Base-by-base conservation (phyloP, 2,113 vertebrate species). In the Bombycilla garrulus region DNA sequence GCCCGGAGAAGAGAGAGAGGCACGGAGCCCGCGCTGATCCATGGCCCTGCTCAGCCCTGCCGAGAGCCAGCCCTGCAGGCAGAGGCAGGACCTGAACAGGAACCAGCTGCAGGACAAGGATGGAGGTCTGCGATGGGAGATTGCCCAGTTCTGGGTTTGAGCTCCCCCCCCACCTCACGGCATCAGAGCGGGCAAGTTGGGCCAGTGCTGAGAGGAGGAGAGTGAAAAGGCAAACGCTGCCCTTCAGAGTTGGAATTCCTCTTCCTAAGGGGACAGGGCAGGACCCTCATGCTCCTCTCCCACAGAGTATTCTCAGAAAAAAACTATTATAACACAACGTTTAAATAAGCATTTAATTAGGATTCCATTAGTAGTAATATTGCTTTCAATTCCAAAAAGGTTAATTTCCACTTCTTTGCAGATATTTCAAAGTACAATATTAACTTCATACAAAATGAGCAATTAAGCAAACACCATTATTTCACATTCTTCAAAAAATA, bases 401-500 rank as follows among this genome's bases (percentile, higher is more conserved):
- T 98, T 98, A 98, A 98, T 98, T 98, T 98, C 98, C 98, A 98
- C 96, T 97, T 98, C 97, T 97, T 97, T 97, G 97, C 96, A 97
- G 97, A 91, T 98, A 97, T 98, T 97, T 98, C 98, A 98, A 98
- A 98, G 98, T 98, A 99, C 98, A 98, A 98, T 98, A 98, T 98
- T 98, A 98, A 99, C 98, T 99, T 99, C 98, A 98, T 99, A 99
- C 97, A 98, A 99, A 99, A 99, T 98, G 98, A 99, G 98, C 98
- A 98, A 98, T 98, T 98, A 98, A 99, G 98, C 98, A 98, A 99
- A 98, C 97, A 98, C 98, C 94, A 97, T 98, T 98, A 97, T 98
- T 99, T 99, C 98, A 99, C 98, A 97, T 99, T 99, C 98, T 99
- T 98, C 98, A 98, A 98, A 99, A 97, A 99, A 99, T 99, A 99